Evolutionary conservation across 2,113 vertebrate genomes (phyloP).

Genomic region (Cryptotis parvus): DNA sequence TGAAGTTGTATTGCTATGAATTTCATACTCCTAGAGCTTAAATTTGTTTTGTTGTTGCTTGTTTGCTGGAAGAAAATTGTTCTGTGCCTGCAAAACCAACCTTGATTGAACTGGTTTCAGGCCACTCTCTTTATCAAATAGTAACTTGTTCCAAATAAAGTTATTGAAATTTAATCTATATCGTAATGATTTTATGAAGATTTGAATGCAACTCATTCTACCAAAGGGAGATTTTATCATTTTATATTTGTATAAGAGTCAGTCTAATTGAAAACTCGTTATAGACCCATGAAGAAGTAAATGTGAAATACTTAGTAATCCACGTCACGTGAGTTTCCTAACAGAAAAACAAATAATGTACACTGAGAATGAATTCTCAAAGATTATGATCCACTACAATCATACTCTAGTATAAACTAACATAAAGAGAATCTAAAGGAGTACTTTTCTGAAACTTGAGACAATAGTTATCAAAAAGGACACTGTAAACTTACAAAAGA

Average conservation of each 20-base stretch:
- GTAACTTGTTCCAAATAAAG: constrained; percentile 24
- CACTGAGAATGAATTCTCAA: background rate
- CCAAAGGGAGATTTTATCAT: background rate
- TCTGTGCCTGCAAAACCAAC: background rate
- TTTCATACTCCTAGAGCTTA: background rate
- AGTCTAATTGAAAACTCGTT: background rate
- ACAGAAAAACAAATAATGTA: background rate
- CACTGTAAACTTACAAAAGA: background rate
- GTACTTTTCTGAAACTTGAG: background rate
- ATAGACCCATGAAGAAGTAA: background rate
- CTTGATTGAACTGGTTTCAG: constrained; percentile 11
- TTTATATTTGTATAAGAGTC: background rate
- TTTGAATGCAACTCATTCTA: background rate
- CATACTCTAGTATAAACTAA: background rate
- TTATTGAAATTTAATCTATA: background rate
- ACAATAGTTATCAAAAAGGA: background rate
- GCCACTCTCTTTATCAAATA: background rate
- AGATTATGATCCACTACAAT: background rate
- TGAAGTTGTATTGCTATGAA: background rate
- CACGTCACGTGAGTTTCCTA: background rate
- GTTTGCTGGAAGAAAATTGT: background rate
- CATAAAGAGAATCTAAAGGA: background rate
- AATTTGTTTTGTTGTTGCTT: background rate
- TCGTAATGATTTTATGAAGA: background rate
- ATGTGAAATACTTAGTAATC: background rate